phyloP scores from a whole-genome alignment of 2,113 vertebrate genomes.

The Sapayoa aenigma region DNA sequence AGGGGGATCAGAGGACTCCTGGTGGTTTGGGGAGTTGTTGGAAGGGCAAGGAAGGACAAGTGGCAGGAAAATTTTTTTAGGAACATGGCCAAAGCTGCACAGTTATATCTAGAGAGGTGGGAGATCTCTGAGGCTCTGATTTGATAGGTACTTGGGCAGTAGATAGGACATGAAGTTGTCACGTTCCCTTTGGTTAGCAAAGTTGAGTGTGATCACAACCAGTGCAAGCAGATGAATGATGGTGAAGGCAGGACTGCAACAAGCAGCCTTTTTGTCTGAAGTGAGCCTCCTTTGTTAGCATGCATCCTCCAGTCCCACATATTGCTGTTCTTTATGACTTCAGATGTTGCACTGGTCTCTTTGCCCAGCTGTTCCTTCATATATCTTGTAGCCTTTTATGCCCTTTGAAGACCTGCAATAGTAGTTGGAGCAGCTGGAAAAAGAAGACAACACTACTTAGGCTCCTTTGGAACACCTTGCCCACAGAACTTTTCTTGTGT shows the following conservation, averaged over 20 bases:
- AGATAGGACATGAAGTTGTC: not conserved
- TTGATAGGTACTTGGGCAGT: not conserved
- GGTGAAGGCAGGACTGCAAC: not conserved
- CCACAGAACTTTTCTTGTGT: not conserved
- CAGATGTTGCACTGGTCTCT: not conserved
- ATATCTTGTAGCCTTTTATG: accelerated
- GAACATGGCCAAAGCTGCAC: not conserved
- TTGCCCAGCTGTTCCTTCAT: not conserved
- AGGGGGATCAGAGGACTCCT: not conserved
- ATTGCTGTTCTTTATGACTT: not conserved
- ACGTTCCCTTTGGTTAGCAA: not conserved
- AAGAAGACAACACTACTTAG: not conserved
- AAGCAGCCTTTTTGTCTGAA: not conserved
- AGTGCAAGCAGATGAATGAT: not conserved
- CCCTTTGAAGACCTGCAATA: not conserved
- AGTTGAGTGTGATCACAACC: accelerated
- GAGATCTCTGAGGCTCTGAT: not conserved
- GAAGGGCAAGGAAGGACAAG: not conserved
- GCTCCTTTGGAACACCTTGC: not conserved
- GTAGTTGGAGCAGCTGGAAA: not conserved
- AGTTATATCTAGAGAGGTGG: not conserved
- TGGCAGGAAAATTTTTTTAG: not conserved
- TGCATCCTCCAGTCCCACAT: accelerated
- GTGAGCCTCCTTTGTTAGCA: not conserved
- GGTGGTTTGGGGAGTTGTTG: not conserved